Evolutionary conservation across 1,140 invertebrate species (phyloP), one percentile per base, ranked within the genome.

Genomic region (Drosophila paulistorum): DNA sequence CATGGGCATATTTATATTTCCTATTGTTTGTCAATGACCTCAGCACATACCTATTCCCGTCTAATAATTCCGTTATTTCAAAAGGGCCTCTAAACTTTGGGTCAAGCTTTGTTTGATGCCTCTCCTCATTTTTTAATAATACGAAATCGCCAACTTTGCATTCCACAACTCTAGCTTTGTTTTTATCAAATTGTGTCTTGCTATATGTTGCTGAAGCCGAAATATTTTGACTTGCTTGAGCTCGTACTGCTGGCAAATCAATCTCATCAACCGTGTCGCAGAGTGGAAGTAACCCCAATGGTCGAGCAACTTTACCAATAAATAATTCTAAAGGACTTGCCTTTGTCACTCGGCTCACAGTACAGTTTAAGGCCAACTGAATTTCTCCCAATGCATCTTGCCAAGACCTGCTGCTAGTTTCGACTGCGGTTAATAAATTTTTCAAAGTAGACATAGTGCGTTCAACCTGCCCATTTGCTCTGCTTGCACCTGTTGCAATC

Each of bases 121-220:
- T 42, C 41, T 42, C 41, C 41, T 42, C 41, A 42, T 42, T 42
- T 42, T 42, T 42, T 37, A 42, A 42, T 42, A 42, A 42, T 42
- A n/a, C 41, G n/a, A 42, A 42, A 42, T 13, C 41, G 41, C 41
- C 41, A 42, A n/a, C 41, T 42, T 42, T 13, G n/a, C 11, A n/a
- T 42, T 42, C 41, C 41, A 42, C 41, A n/a, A 42, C 41, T 42
- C 41, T 42, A 42, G 41, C 41, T 42, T 42, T 42, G n/a, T 35
- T 54, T 65, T 65, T 65, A 65, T 65, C 45, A 65, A 65, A 65
- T 55, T 55, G 62, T 14, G n/a, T 11, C 33, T 65, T 65, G 17
- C 37, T 55, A 65, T 65, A 65, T 37, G 62, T 30, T 64, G 62
- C 62, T 64, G 62, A 26, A 64, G 62, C 30, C 35, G 30, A 51